Percentiles rank a stretch among this genome's conserved stretches.
phyloP scores from a whole-genome alignment of 1,140 invertebrate genomes.

The Sinonovacula constricta region DNA sequence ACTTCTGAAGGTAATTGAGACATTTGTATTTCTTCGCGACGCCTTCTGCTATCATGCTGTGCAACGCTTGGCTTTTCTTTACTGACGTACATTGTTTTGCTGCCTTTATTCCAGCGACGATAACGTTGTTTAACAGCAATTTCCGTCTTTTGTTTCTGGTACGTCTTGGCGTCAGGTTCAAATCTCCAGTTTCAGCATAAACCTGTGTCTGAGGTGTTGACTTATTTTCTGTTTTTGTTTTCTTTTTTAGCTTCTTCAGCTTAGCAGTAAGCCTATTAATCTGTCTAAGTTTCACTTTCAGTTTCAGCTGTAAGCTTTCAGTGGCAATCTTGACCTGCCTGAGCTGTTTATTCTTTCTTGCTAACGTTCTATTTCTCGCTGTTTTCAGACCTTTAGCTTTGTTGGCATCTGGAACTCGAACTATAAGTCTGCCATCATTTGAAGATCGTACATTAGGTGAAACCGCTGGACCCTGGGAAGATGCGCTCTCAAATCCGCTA shows the following conservation, averaged over 20 bases:
- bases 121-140: neutral
- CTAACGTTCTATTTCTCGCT: neutral
- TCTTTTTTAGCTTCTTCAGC: neutral
- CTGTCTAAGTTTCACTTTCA: no score
- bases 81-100: neutral
- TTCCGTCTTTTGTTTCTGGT: neutral
- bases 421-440: neutral
- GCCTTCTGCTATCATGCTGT: neutral
- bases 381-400: slow-evolving; percentile 1
- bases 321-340: no score
- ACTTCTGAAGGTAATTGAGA: neutral
- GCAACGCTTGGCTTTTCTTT: neutral
- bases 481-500: neutral
- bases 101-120: neutral
- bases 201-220: neutral
- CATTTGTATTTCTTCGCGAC: neutral
- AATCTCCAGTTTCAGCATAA: neutral
- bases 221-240: slow-evolving; percentile 23
- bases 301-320: no score
- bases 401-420: neutral
- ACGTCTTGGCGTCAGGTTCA: neutral
- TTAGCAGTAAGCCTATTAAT: slow-evolving; percentile 1
- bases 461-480: neutral
- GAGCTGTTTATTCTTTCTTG: neutral
- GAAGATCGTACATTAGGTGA: neutral